Percentiles rank a stretch among this genome's conserved stretches.
Conservation (phyloP, 2,113 vertebrate species). For the Bubalus kerabau region DNA sequence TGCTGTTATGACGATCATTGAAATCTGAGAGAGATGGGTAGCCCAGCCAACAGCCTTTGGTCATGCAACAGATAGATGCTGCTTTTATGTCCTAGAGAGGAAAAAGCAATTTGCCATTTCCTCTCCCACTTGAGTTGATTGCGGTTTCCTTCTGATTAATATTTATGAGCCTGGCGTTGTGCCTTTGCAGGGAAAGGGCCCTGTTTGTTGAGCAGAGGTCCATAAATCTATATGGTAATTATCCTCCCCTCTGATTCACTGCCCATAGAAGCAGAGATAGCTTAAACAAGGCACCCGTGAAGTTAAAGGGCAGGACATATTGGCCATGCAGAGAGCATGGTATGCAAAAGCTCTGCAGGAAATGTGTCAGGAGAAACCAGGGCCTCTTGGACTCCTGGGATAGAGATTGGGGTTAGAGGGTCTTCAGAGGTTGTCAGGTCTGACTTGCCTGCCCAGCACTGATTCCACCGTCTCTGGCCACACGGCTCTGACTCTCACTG, state of each 20-base stretch:
- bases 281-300: background rate
- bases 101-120: conserved; percentile 5
- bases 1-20: background rate
- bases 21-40: background rate
- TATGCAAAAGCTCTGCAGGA: background rate
- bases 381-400: background rate
- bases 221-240: conserved; percentile 55
- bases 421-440: background rate
- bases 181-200: background rate
- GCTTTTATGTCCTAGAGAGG: background rate
- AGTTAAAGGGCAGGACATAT: background rate
- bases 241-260: background rate
- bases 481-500: background rate
- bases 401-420: no score
- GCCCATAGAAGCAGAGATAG: background rate
- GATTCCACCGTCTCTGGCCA: background rate
- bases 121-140: background rate
- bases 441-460: background rate
- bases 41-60: background rate
- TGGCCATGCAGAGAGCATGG: background rate
- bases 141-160: conserved; percentile 45
- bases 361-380: background rate
- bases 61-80: background rate
- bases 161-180: conserved; percentile 12
- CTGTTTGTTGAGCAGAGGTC: conserved; percentile 32